A percentile compares a stretch with the other conserved stretches of the same genome.
These are phyloP conservation scores for Aphelocoma californica DNA, from an alignment of 2,797 vertebrate species.

Conservation along the genomic window DNA sequence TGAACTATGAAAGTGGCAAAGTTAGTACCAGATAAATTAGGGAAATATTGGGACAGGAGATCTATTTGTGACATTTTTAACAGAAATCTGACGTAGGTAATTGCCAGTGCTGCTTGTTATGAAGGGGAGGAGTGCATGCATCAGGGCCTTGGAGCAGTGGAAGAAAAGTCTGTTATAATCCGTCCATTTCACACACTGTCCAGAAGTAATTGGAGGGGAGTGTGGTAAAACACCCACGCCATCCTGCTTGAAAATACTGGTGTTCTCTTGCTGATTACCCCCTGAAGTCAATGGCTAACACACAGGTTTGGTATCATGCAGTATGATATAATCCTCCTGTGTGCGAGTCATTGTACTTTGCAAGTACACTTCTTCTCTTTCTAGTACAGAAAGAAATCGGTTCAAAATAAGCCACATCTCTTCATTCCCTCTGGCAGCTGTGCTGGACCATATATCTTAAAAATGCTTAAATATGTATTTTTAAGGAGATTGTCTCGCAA, in stretches of 20 bases:
- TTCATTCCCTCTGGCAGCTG: neutral
- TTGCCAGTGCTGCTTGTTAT: neutral
- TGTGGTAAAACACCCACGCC: rapidly evolving
- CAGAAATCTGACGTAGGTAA: neutral
- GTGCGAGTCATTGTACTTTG: neutral
- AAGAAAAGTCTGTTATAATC: neutral
- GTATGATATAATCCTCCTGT: neutral
- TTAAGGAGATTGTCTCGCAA: neutral
- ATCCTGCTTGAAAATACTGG: neutral
- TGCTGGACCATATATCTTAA: neutral
- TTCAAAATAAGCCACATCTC: neutral
- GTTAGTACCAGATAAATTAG: neutral
- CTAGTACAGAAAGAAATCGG: neutral
- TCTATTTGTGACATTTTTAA: neutral
- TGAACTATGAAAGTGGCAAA: neutral
- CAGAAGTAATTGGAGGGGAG: neutral
- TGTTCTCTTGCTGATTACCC: neutral
- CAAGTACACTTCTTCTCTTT: rapidly evolving
- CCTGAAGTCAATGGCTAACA: neutral
- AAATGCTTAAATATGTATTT: neutral
- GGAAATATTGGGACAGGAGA: neutral
- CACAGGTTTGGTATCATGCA: neutral
- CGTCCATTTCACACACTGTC: neutral
- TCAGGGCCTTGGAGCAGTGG: neutral
- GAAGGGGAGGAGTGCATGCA: neutral